Evolutionary conservation across 2,113 vertebrate species (phyloP).

Genomic region (Cyanoliseus patagonus): DNA sequence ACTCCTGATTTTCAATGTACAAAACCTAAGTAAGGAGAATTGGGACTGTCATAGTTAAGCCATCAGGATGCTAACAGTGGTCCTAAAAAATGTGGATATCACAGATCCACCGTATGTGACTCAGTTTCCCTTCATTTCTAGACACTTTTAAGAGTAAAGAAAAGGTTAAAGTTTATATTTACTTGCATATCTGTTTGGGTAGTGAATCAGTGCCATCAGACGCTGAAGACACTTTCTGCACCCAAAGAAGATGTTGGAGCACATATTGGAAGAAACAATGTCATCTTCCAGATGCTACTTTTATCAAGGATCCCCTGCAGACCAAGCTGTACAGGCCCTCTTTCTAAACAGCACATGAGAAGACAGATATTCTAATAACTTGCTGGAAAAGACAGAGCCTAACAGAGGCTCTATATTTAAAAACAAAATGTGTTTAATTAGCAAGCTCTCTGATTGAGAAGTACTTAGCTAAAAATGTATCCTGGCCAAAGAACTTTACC

Average conservation of each 20-base stretch:
- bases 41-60: neutral
- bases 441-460: neutral
- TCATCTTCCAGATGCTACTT: neutral
- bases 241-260: accelerated
- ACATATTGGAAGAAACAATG: neutral
- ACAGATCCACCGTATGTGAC: neutral
- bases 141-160: neutral
- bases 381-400: neutral
- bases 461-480: neutral
- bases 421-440: neutral
- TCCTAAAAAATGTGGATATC: neutral
- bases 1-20: neutral
- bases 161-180: neutral
- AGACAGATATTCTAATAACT: neutral
- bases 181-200: neutral
- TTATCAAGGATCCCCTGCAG: neutral
- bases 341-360: neutral
- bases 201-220: neutral
- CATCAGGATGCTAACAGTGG: neutral
- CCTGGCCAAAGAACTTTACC: neutral
- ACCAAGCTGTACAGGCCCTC: neutral
- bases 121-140: neutral
- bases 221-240: neutral
- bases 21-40: neutral
- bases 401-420: neutral